These are phyloP conservation scores for Zaprionus bogoriensis DNA, from an alignment of 2,888 invertebrate genomes.

Conservation along the genomic window DNA sequence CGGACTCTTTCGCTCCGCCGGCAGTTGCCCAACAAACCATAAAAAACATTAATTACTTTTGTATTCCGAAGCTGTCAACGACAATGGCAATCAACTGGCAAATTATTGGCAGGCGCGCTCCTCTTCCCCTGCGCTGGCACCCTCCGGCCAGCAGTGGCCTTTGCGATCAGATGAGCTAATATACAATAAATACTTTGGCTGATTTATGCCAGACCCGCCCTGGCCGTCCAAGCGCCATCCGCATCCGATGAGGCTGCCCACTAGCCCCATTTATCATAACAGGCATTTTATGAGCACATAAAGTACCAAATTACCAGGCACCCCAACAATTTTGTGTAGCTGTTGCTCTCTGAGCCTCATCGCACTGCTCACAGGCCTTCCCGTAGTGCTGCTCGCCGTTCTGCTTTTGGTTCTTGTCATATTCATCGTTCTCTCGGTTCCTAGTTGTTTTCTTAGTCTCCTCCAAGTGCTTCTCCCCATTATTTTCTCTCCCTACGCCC, in stretches of 20 bases:
- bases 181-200: constrained; percentile 43
- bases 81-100: constrained; percentile 41
- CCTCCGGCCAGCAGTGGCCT: neutral
- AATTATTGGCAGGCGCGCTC: constrained; percentile 34
- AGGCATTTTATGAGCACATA: constrained; percentile 28
- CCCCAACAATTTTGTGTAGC: neutral
- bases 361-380: neutral
- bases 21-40: constrained; percentile 21
- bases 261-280: constrained; percentile 26
- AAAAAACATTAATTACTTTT: constrained; percentile 49
- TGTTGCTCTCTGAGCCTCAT: neutral
- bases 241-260: constrained; percentile 3
- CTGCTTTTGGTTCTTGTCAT: neutral
- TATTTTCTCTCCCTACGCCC: no score
- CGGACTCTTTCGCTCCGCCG: neutral
- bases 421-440: neutral
- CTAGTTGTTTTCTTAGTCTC: no score
- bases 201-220: constrained; percentile 26
- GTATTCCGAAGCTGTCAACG: constrained; percentile 36
- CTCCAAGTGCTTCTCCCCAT: neutral
- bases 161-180: constrained; percentile 31
- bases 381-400: neutral
- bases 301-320: constrained; percentile 26
- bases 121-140: neutral
- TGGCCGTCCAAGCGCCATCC: neutral